Evolutionary conservation across 2,113 vertebrate species (phyloP).

Genomic region (Crotalus helleri): DNA sequence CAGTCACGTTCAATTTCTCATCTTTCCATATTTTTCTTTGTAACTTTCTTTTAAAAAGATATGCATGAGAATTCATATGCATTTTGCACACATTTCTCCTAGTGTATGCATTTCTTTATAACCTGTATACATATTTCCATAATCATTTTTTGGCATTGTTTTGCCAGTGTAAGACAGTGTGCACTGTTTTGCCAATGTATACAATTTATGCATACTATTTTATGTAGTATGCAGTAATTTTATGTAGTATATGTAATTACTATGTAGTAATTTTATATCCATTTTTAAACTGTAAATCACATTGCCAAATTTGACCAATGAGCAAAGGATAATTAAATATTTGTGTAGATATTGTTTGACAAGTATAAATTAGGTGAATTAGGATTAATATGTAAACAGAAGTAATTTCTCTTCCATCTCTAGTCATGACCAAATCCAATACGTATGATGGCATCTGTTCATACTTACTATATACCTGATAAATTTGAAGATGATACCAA

Average conservation of each 20-base stretch:
- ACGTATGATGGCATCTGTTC: neutral
- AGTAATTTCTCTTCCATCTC: neutral
- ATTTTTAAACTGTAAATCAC: neutral
- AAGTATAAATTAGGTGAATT: neutral
- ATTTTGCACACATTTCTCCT: neutral
- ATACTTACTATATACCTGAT: neutral
- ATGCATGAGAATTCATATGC: neutral
- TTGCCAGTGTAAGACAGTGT: too few relatives aligned
- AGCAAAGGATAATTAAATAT: neutral
- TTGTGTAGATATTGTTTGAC: neutral
- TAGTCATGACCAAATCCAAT: neutral
- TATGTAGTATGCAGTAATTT: neutral
- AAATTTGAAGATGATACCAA: neutral
- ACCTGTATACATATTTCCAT: neutral
- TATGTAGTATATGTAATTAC: too few relatives aligned
- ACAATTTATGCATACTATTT: neutral
- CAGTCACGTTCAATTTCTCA: neutral
- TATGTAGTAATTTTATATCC: neutral
- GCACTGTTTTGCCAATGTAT: neutral
- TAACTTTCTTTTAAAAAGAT: neutral
- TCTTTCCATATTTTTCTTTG: neutral
- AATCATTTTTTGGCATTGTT: neutral
- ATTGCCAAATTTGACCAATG: neutral
- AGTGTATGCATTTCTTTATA: neutral
- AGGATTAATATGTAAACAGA: neutral